Percentiles rank a stretch among this genome's conserved stretches.
Conservation (phyloP, 2,797 vertebrate species). For the Hafferia zeledoni region DNA sequence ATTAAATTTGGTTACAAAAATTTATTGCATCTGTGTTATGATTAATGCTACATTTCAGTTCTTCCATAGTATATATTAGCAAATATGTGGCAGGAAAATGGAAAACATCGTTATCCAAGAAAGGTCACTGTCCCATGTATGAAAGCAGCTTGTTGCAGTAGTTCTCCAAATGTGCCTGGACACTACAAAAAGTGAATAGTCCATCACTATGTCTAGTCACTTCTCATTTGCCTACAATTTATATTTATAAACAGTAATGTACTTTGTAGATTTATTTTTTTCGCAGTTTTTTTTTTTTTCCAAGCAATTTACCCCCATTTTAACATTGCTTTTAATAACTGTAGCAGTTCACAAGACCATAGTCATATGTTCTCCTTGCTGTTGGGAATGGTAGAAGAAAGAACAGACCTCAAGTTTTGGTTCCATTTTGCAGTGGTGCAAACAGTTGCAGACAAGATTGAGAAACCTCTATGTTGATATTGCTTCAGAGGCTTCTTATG, state of each 20-base stretch:
- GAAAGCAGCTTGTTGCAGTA: not conserved
- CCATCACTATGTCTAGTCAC: not conserved
- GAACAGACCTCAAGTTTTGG: not conserved
- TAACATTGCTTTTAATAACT: not conserved
- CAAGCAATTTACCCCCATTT: not conserved
- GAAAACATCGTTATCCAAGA: not conserved
- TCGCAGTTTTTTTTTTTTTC: fast-evolving
- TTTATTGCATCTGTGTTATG: not conserved
- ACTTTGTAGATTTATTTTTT: not conserved
- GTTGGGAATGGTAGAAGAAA: not conserved
- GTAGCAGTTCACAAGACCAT: not conserved
- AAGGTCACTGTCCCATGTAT: not conserved
- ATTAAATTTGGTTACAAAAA: not conserved
- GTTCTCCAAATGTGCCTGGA: not conserved
- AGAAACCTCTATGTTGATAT: constrained; percentile 14
- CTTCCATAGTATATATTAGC: not conserved
- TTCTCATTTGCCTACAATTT: not conserved
- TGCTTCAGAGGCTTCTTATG: not conserved
- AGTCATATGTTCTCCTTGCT: not conserved
- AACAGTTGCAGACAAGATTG: not conserved
- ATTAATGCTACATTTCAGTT: not conserved
- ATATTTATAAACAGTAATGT: not conserved
- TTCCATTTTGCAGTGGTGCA: not conserved
- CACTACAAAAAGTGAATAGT: not conserved
- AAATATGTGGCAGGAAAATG: not conserved